These are phyloP conservation scores for Microctenopoma stevenorrisi DNA, from an alignment of 2,797 vertebrate genomes.

Conservation along the genomic window DNA sequence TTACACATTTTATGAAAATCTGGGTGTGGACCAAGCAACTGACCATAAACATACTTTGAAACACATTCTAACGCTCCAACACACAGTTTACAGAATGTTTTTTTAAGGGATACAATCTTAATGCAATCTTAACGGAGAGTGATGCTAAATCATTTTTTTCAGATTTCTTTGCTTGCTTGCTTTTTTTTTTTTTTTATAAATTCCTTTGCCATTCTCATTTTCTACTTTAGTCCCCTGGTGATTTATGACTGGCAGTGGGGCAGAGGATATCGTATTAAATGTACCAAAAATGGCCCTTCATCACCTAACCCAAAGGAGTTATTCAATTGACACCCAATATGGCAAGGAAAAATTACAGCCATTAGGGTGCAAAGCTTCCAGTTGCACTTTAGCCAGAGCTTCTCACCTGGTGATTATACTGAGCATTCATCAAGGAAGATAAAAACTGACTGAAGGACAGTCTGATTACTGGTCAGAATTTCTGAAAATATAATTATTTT, in stretches of 20 bases:
- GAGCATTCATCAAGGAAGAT: slow-evolving; percentile 62
- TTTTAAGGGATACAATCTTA: slow-evolving; percentile 22
- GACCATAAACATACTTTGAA: neutral
- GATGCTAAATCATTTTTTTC: slow-evolving; percentile 10
- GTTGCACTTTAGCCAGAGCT: slow-evolving; percentile 70
- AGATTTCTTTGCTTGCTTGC: neutral
- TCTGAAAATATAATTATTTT: slow-evolving; percentile 56
- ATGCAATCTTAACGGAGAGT: slow-evolving; percentile 20
- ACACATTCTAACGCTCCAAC: slow-evolving; percentile 2
- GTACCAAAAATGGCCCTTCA: slow-evolving; percentile 50
- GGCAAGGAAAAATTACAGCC: slow-evolving; percentile 79
- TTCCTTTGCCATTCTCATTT: slow-evolving; percentile 36
- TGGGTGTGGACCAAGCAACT: no score
- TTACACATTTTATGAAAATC: no score
- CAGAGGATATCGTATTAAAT: slow-evolving; percentile 55
- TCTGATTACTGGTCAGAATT: slow-evolving; percentile 40
- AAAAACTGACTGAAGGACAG: slow-evolving; percentile 29
- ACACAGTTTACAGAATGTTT: neutral
- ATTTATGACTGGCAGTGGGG: slow-evolving; percentile 64
- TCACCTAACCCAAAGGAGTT: slow-evolving; percentile 56
- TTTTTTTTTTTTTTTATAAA: slow-evolving; percentile 33
- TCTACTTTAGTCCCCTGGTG: slow-evolving; percentile 39
- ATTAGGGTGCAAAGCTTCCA: slow-evolving; percentile 71
- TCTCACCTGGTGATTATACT: slow-evolving; percentile 59
- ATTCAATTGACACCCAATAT: slow-evolving; percentile 73